phyloP scores from a whole-genome alignment of 1,140 invertebrate genomes.

The Solenopsis fugax region DNA sequence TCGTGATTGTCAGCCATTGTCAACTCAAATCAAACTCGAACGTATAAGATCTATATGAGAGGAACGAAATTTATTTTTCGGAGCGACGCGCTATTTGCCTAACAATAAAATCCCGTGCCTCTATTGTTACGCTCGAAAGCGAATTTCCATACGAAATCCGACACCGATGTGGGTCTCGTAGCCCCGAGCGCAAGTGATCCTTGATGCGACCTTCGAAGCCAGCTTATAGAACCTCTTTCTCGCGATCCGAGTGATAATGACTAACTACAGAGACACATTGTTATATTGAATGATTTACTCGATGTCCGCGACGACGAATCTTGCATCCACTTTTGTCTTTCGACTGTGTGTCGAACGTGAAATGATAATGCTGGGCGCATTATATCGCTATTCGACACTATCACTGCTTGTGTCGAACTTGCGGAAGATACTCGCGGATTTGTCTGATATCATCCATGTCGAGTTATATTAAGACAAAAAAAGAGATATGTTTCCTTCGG shows the following conservation, averaged over 20 bases:
- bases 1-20: not conserved
- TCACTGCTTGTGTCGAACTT: not conserved
- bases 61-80: not conserved
- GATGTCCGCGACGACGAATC: not conserved
- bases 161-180: conserved; percentile 11
- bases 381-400: conserved; percentile 6
- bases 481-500: not conserved
- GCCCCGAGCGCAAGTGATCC: conserved; percentile 29
- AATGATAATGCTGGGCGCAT: not conserved
- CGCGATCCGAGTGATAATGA: conserved; percentile 21
- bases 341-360: not conserved
- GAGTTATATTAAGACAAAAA: no score
- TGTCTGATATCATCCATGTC: no score
- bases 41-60: not conserved
- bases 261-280: no score
- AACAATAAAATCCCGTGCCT: not conserved
- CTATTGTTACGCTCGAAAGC: not conserved
- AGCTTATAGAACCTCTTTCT: conserved; percentile 23
- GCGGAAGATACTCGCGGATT: no score
- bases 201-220: conserved; percentile 34
- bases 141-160: conserved; percentile 31
- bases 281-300: not conserved
- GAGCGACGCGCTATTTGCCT: not conserved
- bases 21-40: not conserved
- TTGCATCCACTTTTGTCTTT: not conserved